Conservation (phyloP, 2,113 vertebrate genomes). For the Typhlomys cinereus region DNA sequence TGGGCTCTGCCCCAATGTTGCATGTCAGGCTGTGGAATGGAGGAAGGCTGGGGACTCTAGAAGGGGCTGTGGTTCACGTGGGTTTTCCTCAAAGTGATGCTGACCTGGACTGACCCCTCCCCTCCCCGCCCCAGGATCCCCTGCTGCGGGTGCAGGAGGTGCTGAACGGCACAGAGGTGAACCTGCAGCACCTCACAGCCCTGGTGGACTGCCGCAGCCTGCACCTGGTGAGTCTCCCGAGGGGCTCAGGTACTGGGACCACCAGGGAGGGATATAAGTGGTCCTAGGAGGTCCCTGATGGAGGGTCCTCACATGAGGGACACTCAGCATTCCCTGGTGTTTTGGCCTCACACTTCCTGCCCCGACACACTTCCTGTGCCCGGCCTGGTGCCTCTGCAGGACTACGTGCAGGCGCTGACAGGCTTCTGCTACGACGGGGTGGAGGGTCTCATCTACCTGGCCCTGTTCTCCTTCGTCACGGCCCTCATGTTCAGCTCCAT, state of each 20-base stretch:
- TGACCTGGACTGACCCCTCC: neutral
- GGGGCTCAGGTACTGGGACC: neutral
- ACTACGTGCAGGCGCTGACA: conserved; percentile 95
- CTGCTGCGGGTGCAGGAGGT: conserved; percentile 93
- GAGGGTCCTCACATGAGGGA: accelerated
- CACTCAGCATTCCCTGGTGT: neutral
- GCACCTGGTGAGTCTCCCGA: conserved; percentile 91
- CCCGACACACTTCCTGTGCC: neutral
- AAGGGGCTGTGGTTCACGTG: neutral
- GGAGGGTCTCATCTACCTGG: conserved; percentile 98
- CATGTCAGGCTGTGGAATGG: neutral
- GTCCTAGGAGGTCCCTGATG: neutral
- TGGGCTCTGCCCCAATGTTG: accelerated
- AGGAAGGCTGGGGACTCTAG: accelerated
- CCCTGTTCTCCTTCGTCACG: conserved; percentile 97
- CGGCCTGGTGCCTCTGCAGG: conserved; percentile 82
- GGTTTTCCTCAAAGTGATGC: neutral
- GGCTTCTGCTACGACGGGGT: conserved; percentile 97
- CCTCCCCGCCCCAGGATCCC: conserved; percentile 84
- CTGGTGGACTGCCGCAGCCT: conserved; percentile 98
- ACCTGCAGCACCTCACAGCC: conserved; percentile 97
- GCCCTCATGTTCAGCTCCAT: conserved; percentile 99
- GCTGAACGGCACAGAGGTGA: conserved; percentile 95
- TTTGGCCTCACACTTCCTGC: neutral
- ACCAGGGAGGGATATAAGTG: neutral